A percentile compares a stretch with the other conserved stretches of the same genome.
Evolutionary conservation across 92 coral and sea anemone species (phyloP).

Genomic region (Chrysogorgia sp.): DNA sequence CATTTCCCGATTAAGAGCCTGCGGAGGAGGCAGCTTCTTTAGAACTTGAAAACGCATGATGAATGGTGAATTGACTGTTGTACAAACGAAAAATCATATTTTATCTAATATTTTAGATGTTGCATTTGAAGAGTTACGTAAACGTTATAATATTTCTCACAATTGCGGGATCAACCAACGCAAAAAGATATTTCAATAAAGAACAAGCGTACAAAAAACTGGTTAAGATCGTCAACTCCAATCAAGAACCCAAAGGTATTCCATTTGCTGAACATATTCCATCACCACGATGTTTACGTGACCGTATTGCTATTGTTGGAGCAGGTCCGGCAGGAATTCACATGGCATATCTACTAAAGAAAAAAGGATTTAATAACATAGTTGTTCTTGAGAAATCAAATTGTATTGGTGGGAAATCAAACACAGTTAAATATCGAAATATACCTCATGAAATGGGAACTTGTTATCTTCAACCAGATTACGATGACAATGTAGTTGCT

Average conservation of each 20-base stretch:
- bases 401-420: constrained; percentile 51
- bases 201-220: constrained; percentile 3
- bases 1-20: too few relatives aligned
- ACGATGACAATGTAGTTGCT: constrained; percentile 35
- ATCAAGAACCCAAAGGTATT: constrained; percentile 20
- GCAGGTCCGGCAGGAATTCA: constrained; percentile 62
- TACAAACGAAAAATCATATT: too few relatives aligned
- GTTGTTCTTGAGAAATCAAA: constrained; percentile 44
- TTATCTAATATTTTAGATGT: constrained; percentile 1
- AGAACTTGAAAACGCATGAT: too few relatives aligned
- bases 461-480: constrained; percentile 45
- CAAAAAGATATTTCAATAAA: background rate
- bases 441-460: constrained; percentile 52
- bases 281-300: constrained; percentile 11
- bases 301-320: constrained; percentile 53
- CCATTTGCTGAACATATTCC: constrained; percentile 21
- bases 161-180: background rate
- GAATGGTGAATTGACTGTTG: too few relatives aligned
- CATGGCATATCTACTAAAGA: constrained; percentile 58
- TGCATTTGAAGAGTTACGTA: background rate
- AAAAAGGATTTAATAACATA: constrained; percentile 55
- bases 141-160: background rate
- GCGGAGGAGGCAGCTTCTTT: too few relatives aligned
- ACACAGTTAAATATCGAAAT: constrained; percentile 31
- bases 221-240: constrained; percentile 17